A percentile compares a stretch with the other conserved stretches of the same genome.
Evolutionary conservation across 1,140 invertebrate genomes (phyloP).

Genomic region (Cryptotermes secundus): DNA sequence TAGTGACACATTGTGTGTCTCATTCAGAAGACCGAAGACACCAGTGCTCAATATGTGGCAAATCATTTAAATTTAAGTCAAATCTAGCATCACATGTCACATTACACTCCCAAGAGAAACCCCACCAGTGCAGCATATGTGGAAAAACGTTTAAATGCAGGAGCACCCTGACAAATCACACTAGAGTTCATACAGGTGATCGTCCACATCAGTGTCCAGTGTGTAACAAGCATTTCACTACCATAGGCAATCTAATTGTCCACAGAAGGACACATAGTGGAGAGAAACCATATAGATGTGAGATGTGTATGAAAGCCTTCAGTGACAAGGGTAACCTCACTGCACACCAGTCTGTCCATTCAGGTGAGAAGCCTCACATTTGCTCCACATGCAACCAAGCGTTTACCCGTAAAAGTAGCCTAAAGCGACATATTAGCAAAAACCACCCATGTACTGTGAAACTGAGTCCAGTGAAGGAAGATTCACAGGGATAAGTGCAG

Average conservation of each 20-base stretch:
- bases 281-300: slow-evolving; percentile 48
- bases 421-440: slow-evolving; percentile 34
- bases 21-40: not conserved
- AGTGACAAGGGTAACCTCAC: slow-evolving; percentile 13
- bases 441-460: slow-evolving; percentile 20
- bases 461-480: not conserved
- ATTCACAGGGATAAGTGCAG: not conserved
- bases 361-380: not conserved
- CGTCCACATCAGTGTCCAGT: slow-evolving; percentile 63
- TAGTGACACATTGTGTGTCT: not conserved
- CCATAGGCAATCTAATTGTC: not conserved
- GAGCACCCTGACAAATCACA: slow-evolving; percentile 37
- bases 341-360: not conserved
- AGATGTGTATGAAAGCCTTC: not conserved
- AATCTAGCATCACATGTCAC: slow-evolving; percentile 28
- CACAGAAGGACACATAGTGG: slow-evolving; percentile 49
- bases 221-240: slow-evolving; percentile 56
- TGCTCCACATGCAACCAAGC: slow-evolving; percentile 39
- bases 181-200: slow-evolving; percentile 56
- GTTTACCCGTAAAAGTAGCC: slow-evolving; percentile 39
- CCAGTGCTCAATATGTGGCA: not conserved
- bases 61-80: slow-evolving; percentile 6
- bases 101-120: slow-evolving; percentile 7
- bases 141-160: slow-evolving; percentile 32
- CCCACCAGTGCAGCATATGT: slow-evolving; percentile 33